Conservation (phyloP, 2,888 invertebrate genomes). For the Meteorus cinctellus region DNA sequence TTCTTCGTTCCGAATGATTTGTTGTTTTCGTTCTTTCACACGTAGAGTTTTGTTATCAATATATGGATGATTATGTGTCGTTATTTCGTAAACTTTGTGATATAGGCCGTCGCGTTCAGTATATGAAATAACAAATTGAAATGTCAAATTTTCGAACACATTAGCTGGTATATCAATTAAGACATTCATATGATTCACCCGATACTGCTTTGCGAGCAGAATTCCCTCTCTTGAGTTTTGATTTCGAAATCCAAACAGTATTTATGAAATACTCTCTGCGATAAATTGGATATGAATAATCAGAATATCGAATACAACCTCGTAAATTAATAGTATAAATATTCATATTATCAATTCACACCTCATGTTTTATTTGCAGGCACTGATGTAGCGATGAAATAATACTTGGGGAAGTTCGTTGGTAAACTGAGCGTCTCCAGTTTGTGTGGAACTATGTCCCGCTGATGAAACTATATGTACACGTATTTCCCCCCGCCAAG, state of each 20-base stretch:
- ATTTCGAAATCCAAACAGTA: neutral
- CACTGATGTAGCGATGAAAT: neutral
- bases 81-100: neutral
- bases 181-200: neutral
- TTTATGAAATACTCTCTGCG: neutral
- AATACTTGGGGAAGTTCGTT: neutral
- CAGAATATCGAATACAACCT: neutral
- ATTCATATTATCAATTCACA: neutral
- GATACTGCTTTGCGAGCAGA: neutral
- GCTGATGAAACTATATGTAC: neutral
- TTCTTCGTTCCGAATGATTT: neutral
- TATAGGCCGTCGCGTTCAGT: neutral
- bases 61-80: no score
- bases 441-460: neutral
- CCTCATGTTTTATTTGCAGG: neutral
- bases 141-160: neutral
- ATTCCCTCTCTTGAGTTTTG: neutral
- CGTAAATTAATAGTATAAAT: neutral
- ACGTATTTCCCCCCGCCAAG: neutral
- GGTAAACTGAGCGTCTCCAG: conserved; percentile 17
- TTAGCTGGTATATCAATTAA: neutral
- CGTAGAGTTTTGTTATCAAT: no score
- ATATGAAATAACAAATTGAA: neutral
- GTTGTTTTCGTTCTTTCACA: no score
- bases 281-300: neutral